These are phyloP conservation scores for Rhopalosiphum maidis DNA, from an alignment of 1,140 invertebrate species.

Conservation along the genomic window DNA sequence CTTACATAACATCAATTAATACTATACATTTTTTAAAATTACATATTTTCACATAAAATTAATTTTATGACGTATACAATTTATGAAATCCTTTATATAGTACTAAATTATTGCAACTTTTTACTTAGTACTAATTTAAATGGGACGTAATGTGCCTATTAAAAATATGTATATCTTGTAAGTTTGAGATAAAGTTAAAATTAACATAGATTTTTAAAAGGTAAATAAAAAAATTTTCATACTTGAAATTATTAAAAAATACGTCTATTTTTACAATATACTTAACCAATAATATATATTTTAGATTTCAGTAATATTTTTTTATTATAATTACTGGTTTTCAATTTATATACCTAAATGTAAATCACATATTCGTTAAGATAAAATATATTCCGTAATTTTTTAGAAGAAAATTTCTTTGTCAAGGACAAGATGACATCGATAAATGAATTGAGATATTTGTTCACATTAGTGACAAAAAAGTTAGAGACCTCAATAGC, in stretches of 20 bases:
- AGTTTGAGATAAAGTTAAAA: neutral
- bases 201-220: no score
- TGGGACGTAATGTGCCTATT: neutral
- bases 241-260: no score
- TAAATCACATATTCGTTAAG: neutral
- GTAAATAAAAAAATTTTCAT: neutral
- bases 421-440: neutral
- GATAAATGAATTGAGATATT: slow-evolving; percentile 22
- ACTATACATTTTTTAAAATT: neutral
- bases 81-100: no score
- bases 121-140: neutral
- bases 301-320: neutral
- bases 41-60: no score
- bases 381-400: neutral
- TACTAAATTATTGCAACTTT: neutral
- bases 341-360: no score
- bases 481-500: slow-evolving; percentile 9
- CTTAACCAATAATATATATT: neutral
- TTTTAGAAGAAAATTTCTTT: neutral
- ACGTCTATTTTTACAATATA: no score
- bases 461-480: slow-evolving; percentile 27
- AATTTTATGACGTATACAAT: no score
- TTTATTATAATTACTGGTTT: neutral
- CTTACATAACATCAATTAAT: no score
- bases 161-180: neutral